Conservation (phyloP, 2,888 invertebrate species). For the Gibbula magus region DNA sequence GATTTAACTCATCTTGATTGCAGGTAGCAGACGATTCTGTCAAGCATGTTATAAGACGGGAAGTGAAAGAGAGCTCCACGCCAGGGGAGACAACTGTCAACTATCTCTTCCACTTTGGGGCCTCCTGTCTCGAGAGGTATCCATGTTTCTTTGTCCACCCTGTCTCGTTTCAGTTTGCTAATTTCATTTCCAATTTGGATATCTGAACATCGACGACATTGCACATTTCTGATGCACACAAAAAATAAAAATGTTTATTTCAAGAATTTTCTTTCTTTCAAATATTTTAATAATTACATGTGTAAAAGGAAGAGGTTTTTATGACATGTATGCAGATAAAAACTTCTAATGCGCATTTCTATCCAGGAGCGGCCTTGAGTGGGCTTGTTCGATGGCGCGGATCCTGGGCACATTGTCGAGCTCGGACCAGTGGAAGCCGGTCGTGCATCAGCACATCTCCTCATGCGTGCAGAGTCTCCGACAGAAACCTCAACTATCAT, state of each 20-base stretch:
- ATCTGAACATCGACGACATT: too few species aligned
- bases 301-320: neutral
- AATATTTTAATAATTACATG: neutral
- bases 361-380: constrained; percentile 69
- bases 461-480: constrained; percentile 56
- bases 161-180: too few species aligned
- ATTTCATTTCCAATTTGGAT: too few species aligned
- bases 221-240: too few species aligned
- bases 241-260: neutral
- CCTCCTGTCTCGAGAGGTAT: constrained; percentile 67
- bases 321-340: neutral
- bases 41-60: neutral
- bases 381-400: constrained; percentile 71
- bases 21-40: constrained; percentile 14
- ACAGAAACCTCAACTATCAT: constrained; percentile 65
- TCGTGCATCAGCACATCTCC: constrained; percentile 64
- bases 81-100: constrained; percentile 59
- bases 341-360: too few species aligned
- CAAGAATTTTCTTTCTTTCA: neutral
- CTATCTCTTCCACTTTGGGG: constrained; percentile 69
- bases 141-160: constrained; percentile 22
- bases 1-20: neutral
- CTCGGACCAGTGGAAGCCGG: constrained; percentile 62
- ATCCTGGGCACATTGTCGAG: constrained; percentile 67
- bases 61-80: neutral